Conservation (phyloP, 2,888 invertebrate species). For the Iselma pallidipennis region DNA sequence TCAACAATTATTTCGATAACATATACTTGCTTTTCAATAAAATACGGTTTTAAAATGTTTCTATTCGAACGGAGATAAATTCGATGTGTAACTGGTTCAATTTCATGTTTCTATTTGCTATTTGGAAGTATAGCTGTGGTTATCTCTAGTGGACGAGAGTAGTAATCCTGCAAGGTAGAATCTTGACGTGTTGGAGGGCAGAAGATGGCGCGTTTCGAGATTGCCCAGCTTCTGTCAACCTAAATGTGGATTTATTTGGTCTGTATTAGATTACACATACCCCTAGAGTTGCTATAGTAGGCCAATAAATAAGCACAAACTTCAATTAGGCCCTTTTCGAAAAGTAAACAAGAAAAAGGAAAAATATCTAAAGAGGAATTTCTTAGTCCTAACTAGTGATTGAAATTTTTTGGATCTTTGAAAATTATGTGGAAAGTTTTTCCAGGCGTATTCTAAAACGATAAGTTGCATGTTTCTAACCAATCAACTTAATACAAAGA, state of each 20-base stretch:
- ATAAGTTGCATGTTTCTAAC: neutral
- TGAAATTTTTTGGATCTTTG: conserved; percentile 10
- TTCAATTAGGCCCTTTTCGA: conserved; percentile 53
- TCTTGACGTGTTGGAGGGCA: conserved; percentile 3
- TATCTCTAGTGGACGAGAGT: too few relatives aligned
- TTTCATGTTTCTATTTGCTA: too few relatives aligned
- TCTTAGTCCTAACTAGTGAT: too few relatives aligned
- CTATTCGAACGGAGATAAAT: too few relatives aligned
- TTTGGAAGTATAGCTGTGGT: too few relatives aligned
- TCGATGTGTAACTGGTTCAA: too few relatives aligned
- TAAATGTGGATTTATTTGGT: conserved; percentile 60
- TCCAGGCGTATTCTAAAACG: neutral
- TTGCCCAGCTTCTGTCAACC: conserved; percentile 57
- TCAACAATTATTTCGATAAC: neutral
- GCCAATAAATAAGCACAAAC: conserved; percentile 55
- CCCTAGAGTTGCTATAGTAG: conserved; percentile 48
- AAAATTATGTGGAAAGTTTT: conserved; percentile 8
- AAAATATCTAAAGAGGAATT: conserved; percentile 34
- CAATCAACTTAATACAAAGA: conserved; percentile 11
- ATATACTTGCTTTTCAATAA: neutral
- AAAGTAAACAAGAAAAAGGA: conserved; percentile 37
- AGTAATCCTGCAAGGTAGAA: too few relatives aligned
- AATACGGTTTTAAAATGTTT: too few relatives aligned
- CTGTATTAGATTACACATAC: conserved; percentile 59
- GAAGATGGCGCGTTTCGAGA: conserved; percentile 44